A percentile compares a stretch with the other conserved stretches of the same genome.
These are phyloP conservation scores for Noctua comes DNA, from an alignment of 2,888 invertebrate genomes.

Conservation along the genomic window DNA sequence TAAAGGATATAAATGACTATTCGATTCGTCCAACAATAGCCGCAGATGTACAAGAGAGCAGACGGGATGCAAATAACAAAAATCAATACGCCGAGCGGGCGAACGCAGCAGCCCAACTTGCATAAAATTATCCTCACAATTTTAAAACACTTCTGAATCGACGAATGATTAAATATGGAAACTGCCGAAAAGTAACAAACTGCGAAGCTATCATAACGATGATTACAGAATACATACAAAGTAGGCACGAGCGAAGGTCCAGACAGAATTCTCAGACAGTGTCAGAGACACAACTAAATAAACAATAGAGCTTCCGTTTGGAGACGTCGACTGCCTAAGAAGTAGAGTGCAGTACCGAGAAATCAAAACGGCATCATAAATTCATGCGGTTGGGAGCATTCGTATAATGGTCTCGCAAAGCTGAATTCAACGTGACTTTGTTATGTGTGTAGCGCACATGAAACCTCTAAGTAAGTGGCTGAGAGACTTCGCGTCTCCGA, in stretches of 20 bases:
- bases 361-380: constrained; percentile 68
- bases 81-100: constrained; percentile 86
- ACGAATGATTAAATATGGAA: constrained; percentile 59
- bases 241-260: constrained; percentile 65
- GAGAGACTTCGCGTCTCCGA: constrained; percentile 81
- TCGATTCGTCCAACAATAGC: constrained; percentile 85
- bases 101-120: constrained; percentile 83
- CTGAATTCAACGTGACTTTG: constrained; percentile 64
- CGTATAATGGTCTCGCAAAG: constrained; percentile 60
- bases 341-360: constrained; percentile 73
- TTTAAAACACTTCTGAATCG: constrained; percentile 76
- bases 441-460: constrained; percentile 71
- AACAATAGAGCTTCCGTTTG: constrained; percentile 86
- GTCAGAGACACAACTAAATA: constrained; percentile 75
- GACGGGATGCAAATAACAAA: constrained; percentile 90
- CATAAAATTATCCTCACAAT: constrained; percentile 83
- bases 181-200: constrained; percentile 56
- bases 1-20: constrained; percentile 77
- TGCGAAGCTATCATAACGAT: constrained; percentile 1
- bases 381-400: constrained; percentile 59
- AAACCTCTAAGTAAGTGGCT: constrained; percentile 84
- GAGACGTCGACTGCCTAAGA: constrained; percentile 81
- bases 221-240: constrained; percentile 60
- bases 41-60: constrained; percentile 84
- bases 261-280: constrained; percentile 82